These are phyloP conservation scores for Melinaea marsaeus DNA, from an alignment of 2,888 invertebrate genomes.

Conservation along the genomic window DNA sequence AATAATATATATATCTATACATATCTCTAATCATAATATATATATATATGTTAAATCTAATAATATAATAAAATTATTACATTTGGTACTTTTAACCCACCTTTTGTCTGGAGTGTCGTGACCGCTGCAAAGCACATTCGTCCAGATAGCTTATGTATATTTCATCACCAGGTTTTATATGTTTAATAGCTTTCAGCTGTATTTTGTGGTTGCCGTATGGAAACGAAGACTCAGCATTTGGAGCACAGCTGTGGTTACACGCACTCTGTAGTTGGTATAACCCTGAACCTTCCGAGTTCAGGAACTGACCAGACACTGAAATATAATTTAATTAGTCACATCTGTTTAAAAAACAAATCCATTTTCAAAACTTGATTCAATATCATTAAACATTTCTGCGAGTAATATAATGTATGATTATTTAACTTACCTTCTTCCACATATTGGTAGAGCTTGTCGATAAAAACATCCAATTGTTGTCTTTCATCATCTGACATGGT, in stretches of 20 bases:
- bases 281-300: slow-evolving; percentile 95
- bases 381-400: no score
- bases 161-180: slow-evolving; percentile 89
- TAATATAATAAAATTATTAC: background rate
- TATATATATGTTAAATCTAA: background rate
- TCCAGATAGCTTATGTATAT: slow-evolving; percentile 94
- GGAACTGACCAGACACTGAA: slow-evolving; percentile 84
- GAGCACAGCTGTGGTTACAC: slow-evolving; percentile 94
- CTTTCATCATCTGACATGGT: slow-evolving; percentile 82
- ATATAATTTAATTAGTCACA: slow-evolving; percentile 19
- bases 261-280: slow-evolving; percentile 91
- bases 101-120: slow-evolving; percentile 92
- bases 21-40: background rate
- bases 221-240: slow-evolving; percentile 92
- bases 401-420: no score
- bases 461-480: slow-evolving; percentile 83
- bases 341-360: slow-evolving; percentile 4
- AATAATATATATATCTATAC: no score
- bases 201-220: slow-evolving; percentile 88
- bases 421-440: slow-evolving; percentile 84
- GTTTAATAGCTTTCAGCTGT: slow-evolving; percentile 82
- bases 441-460: slow-evolving; percentile 89
- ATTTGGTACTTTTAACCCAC: slow-evolving; percentile 44
- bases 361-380: no score
- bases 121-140: slow-evolving; percentile 87